A percentile compares a stretch with the other conserved stretches of the same genome.
Conservation (phyloP, 2,888 invertebrate species). For the Troglohyphantes excavatus region DNA sequence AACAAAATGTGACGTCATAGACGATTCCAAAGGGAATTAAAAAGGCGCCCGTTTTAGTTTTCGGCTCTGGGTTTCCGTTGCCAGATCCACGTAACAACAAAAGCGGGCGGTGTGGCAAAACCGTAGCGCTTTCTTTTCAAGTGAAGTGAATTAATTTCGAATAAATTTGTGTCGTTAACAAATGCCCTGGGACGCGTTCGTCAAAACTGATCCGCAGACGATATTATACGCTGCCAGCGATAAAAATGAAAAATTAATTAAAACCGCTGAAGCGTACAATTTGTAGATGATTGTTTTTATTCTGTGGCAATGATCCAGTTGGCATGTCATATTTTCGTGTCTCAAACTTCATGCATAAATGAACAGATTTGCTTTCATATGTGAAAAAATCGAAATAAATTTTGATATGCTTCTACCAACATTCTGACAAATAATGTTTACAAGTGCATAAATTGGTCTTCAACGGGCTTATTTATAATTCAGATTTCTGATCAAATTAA, state of each 20-base stretch:
- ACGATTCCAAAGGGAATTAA: conserved; percentile 51
- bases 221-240: background rate
- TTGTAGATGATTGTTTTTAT: too few relatives aligned
- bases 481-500: too few relatives aligned
- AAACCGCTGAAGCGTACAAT: too few relatives aligned
- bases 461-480: too few relatives aligned
- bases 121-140: background rate
- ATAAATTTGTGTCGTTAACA: background rate
- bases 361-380: too few relatives aligned
- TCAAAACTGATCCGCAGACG: background rate
- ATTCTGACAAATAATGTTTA: too few relatives aligned
- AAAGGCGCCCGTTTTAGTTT: conserved; percentile 24
- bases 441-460: too few relatives aligned
- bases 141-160: background rate
- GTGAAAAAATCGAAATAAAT: too few relatives aligned
- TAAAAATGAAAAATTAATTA: too few relatives aligned
- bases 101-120: conserved; percentile 11
- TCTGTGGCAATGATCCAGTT: background rate
- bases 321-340: background rate
- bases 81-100: background rate
- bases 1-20: conserved; percentile 58
- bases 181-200: background rate
- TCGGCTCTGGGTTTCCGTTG: conserved; percentile 15
- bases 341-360: background rate
- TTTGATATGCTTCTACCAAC: too few relatives aligned